Conservation (phyloP, 2,797 vertebrate species). For the Cynopterus sphinx region DNA sequence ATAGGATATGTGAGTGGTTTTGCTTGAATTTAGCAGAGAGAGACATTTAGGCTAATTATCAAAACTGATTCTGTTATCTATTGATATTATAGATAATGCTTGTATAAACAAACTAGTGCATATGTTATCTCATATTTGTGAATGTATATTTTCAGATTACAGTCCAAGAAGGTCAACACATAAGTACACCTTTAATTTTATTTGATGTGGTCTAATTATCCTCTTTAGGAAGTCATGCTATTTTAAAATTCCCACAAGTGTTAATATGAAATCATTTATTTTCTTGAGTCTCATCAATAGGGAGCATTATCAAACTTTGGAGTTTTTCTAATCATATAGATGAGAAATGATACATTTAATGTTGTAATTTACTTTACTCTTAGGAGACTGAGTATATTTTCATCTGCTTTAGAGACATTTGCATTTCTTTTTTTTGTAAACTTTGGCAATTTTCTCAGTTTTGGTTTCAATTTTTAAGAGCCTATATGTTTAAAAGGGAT, state of each 20-base stretch:
- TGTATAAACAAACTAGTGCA: neutral
- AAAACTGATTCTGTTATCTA: neutral
- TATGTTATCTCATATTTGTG: neutral
- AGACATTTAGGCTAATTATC: neutral
- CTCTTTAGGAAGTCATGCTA: neutral
- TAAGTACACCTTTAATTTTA: neutral
- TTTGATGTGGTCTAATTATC: neutral
- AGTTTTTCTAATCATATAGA: neutral
- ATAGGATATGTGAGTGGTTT: neutral
- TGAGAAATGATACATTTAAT: neutral
- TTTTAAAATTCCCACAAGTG: neutral
- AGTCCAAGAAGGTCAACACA: neutral
- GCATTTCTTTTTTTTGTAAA: neutral
- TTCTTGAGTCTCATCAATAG: neutral
- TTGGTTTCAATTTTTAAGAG: neutral
- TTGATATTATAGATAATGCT: neutral
- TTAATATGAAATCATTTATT: neutral
- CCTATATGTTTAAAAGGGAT: neutral
- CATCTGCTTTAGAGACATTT: neutral
- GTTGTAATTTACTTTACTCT: neutral
- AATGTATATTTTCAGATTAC: neutral
- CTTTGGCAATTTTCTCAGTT: neutral
- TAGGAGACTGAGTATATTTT: neutral
- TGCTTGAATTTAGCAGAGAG: neutral
- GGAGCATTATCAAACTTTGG: neutral